A percentile compares a stretch with the other conserved stretches of the same genome.
phyloP scores from a whole-genome alignment of 2,113 vertebrate genomes.

The Ceyx melanurus region DNA sequence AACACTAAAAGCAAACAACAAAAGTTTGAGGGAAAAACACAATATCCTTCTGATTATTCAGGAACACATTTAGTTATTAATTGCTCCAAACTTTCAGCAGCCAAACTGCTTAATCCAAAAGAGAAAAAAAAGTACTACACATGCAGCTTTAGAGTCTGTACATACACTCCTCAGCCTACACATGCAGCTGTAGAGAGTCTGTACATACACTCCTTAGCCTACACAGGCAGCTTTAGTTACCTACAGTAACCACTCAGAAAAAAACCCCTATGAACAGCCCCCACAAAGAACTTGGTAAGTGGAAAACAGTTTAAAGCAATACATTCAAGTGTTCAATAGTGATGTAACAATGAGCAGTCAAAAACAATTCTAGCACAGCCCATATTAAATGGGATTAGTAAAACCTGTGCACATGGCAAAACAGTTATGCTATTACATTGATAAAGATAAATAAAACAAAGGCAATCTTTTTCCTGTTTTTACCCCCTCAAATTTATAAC shows the following conservation, averaged over 20 bases:
- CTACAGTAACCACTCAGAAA: not conserved
- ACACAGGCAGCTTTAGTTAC: not conserved
- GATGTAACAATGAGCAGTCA: not conserved
- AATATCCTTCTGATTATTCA: not conserved
- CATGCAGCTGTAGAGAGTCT: not conserved
- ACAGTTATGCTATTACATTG: not conserved
- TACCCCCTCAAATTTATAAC: not conserved
- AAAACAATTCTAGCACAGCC: not conserved
- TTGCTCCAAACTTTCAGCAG: not conserved
- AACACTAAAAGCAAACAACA: not conserved
- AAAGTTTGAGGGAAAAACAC: not conserved
- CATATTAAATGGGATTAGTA: not conserved
- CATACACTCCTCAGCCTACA: not conserved
- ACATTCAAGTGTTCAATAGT: not conserved
- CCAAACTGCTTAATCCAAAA: not conserved
- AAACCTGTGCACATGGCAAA: not conserved
- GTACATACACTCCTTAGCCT: not conserved
- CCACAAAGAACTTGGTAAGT: too few relatives aligned
- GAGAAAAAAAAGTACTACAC: not conserved
- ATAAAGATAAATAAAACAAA: not conserved
- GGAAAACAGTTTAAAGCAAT: too few relatives aligned
- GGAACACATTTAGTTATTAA: not conserved
- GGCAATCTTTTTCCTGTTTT: not conserved
- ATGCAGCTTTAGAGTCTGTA: not conserved
- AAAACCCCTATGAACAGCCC: not conserved